Evolutionary conservation across 2,797 vertebrate genomes (phyloP).

Genomic region (Loris lydekkerianus): DNA sequence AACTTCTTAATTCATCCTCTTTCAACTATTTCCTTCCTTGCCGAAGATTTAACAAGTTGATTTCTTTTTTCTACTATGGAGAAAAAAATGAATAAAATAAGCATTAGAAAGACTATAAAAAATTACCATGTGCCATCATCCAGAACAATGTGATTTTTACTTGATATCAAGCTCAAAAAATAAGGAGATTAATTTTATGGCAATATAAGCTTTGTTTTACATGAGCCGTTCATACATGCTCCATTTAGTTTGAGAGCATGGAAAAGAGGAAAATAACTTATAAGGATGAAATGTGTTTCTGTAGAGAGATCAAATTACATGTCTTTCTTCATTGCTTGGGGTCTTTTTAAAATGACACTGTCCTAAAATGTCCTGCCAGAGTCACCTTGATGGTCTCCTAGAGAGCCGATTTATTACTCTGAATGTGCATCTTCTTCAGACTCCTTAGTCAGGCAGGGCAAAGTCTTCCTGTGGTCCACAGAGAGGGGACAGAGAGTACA

Average conservation of each 20-base stretch:
- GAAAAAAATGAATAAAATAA: slow-evolving; percentile 43
- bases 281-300: slow-evolving; percentile 36
- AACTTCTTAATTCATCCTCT: neutral
- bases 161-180: slow-evolving; percentile 53
- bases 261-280: neutral
- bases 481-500: accelerated
- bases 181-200: slow-evolving; percentile 74
- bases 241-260: slow-evolving; percentile 51
- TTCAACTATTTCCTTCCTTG: slow-evolving; percentile 3
- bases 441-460: neutral
- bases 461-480: accelerated
- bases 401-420: neutral
- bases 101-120: slow-evolving; percentile 41
- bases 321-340: neutral
- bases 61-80: slow-evolving; percentile 21
- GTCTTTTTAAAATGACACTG: neutral
- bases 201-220: slow-evolving; percentile 66
- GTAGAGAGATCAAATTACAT: neutral
- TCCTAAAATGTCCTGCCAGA: neutral
- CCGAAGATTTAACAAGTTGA: slow-evolving; percentile 1
- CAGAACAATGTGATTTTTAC: slow-evolving; percentile 66
- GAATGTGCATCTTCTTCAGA: neutral
- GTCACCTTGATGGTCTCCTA: neutral
- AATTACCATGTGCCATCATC: slow-evolving; percentile 41
- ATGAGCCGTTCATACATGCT: neutral